Evolutionary conservation across 2,888 invertebrate genomes (phyloP).

Genomic region (Xylota sylvarum): DNA sequence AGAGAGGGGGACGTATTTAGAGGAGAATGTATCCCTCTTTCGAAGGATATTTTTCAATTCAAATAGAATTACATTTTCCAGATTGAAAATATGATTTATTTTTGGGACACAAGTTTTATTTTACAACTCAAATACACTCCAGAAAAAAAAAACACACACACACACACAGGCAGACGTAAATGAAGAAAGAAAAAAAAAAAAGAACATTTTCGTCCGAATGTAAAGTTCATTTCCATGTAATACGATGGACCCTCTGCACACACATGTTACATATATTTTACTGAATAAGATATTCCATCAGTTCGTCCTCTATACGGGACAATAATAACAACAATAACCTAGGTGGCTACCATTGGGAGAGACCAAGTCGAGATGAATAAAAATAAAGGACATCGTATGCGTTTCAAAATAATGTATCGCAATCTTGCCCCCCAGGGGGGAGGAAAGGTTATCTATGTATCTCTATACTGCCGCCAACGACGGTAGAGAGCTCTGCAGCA

Average conservation of each 20-base stretch:
- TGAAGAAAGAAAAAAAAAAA: conserved; percentile 26
- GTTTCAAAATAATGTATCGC: conserved; percentile 68
- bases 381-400: conserved; percentile 61
- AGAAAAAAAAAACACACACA: conserved; percentile 5
- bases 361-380: conserved; percentile 38
- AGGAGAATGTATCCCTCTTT: conserved; percentile 36
- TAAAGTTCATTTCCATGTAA: conserved; percentile 58
- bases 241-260: conserved; percentile 13
- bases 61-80: conserved; percentile 65
- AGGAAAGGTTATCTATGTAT: conserved; percentile 51
- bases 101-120: conserved; percentile 54
- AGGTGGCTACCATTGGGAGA: conserved; percentile 34
- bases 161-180: background rate
- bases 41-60: conserved; percentile 66
- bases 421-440: conserved; percentile 49
- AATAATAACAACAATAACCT: conserved; percentile 66
- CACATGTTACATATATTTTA: conserved; percentile 5
- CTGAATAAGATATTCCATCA: conserved; percentile 65
- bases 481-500: conserved; percentile 1
- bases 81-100: conserved; percentile 74
- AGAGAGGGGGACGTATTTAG: conserved; percentile 28
- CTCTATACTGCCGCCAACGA: too few species aligned
- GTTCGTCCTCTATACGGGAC: conserved; percentile 1
- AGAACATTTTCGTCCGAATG: conserved; percentile 45
- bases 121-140: conserved; percentile 16